These are phyloP conservation scores for Leucoraja ocellata DNA, from an alignment of 2,797 vertebrate species.

Conservation along the genomic window DNA sequence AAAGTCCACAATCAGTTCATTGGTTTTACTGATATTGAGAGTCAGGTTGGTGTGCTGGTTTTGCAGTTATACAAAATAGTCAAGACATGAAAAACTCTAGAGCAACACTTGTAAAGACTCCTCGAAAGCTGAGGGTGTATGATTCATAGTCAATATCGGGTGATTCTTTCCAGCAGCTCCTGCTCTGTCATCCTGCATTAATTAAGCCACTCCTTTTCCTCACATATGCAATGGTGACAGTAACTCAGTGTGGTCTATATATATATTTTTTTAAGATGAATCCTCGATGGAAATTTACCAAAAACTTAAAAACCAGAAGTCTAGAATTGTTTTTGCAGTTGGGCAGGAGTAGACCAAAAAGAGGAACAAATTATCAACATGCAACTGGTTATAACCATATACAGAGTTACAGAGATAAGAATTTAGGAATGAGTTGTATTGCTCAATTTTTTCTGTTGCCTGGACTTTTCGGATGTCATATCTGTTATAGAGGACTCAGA, in stretches of 20 bases:
- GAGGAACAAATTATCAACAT: background rate
- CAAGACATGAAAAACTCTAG: background rate
- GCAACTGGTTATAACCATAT: background rate
- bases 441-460: background rate
- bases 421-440: background rate
- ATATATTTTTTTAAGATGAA: background rate
- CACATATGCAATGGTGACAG: background rate
- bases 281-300: background rate
- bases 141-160: background rate
- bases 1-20: too few species aligned
- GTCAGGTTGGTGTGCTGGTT: background rate
- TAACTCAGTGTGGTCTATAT: background rate
- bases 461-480: background rate
- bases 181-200: background rate
- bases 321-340: too few species aligned
- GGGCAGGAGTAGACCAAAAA: background rate
- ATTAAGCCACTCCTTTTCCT: background rate
- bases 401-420: background rate
- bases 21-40: too few species aligned
- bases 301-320: background rate
- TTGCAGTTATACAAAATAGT: background rate
- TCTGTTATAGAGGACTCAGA: background rate
- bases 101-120: background rate
- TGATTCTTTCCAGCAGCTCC: background rate
- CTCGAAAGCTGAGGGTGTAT: background rate